Evolutionary conservation across 2,797 vertebrate species (phyloP).

Genomic region (Cercopithecus hamlyni): DNA sequence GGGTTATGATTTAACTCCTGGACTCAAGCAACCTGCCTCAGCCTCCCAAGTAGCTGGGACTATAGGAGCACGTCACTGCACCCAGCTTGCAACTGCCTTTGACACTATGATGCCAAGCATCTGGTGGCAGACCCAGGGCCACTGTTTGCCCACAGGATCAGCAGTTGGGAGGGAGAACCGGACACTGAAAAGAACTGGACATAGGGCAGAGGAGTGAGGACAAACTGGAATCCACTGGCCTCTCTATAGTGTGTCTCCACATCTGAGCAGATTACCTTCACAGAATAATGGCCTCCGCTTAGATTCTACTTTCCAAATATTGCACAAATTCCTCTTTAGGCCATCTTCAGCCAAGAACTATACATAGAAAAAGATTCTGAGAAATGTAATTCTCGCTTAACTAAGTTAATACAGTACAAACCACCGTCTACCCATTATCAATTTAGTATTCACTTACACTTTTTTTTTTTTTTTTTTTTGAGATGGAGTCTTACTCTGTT

Average conservation of each 20-base stretch:
- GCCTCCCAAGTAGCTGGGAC: background rate
- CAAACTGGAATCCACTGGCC: background rate
- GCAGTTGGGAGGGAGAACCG: background rate
- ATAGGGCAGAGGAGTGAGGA: background rate
- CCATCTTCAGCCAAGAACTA: background rate
- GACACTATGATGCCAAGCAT: background rate
- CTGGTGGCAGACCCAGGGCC: too few species aligned
- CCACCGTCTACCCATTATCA: background rate
- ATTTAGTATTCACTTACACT: background rate
- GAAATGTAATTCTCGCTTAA: background rate
- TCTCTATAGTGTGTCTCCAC: background rate
- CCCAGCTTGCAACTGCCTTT: background rate
- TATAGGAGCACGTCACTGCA: background rate
- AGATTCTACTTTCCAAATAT: background rate
- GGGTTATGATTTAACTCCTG: background rate
- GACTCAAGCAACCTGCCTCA: background rate
- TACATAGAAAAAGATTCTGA: background rate
- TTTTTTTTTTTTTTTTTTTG: background rate
- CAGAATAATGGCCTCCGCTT: background rate
- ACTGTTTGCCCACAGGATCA: background rate
- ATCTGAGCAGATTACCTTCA: background rate
- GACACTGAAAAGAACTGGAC: background rate
- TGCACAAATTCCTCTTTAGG: background rate
- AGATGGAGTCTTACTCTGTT: background rate
- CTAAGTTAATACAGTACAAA: background rate